Conservation (phyloP, 2,797 vertebrate species). For the Apodemus agrarius region DNA sequence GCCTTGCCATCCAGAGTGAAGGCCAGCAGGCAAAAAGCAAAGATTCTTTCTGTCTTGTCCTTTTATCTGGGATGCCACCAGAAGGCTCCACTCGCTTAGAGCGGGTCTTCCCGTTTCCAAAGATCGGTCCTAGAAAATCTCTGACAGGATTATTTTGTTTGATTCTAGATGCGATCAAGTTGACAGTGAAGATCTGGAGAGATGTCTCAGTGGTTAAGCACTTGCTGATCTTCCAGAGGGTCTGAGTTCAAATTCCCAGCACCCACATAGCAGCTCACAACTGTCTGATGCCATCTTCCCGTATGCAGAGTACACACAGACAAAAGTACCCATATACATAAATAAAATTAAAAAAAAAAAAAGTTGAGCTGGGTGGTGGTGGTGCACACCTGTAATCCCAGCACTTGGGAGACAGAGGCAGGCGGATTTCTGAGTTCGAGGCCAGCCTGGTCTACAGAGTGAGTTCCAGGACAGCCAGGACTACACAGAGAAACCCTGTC, state of each 20-base stretch:
- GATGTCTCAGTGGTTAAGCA: background rate
- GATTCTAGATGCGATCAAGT: too few relatives aligned
- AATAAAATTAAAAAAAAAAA: background rate
- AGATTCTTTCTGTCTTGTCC: background rate
- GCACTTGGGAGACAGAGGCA: too few relatives aligned
- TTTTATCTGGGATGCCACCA: background rate
- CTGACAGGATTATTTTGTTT: background rate
- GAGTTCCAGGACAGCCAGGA: too few relatives aligned
- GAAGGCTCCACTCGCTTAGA: background rate
- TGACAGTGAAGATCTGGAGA: background rate
- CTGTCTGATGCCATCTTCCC: background rate
- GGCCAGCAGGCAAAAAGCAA: background rate
- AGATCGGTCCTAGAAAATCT: background rate
- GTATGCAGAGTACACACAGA: background rate
- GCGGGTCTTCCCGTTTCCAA: background rate
- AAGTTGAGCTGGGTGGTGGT: too few relatives aligned
- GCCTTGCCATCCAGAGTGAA: background rate
- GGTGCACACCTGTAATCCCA: too few relatives aligned
- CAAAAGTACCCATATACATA: background rate
- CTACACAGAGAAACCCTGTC: too few relatives aligned
- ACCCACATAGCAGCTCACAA: background rate
- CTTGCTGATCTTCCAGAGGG: background rate
- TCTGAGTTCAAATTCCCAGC: background rate
- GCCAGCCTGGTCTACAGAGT: too few relatives aligned
- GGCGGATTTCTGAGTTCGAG: too few relatives aligned